phyloP scores from a whole-genome alignment of 1,140 invertebrate genomes.

The Idris sp. region DNA sequence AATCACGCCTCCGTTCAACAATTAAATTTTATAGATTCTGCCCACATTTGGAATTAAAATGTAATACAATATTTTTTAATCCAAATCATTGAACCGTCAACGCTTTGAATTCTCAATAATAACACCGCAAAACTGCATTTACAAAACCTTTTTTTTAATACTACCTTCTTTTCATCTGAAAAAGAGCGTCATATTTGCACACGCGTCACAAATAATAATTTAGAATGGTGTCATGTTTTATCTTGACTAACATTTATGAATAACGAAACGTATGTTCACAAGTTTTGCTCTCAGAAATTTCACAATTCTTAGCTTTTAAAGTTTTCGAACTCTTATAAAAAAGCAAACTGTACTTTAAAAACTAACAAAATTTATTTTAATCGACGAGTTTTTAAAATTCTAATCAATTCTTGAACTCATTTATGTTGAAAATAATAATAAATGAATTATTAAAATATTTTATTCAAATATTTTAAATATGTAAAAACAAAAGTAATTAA shows the following conservation, averaged over 20 bases:
- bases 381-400: too few species aligned
- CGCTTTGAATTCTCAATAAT: slow-evolving; percentile 2
- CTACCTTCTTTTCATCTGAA: not conserved
- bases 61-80: slow-evolving; percentile 10
- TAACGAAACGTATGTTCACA: slow-evolving; percentile 12
- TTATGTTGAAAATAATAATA: too few species aligned
- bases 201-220: slow-evolving; percentile 37
- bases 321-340: too few species aligned
- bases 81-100: slow-evolving; percentile 1
- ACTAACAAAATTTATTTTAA: too few species aligned
- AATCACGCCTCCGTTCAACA: too few species aligned
- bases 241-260: slow-evolving; percentile 34
- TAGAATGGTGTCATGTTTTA: slow-evolving; percentile 43
- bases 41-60: slow-evolving; percentile 14
- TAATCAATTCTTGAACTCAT: too few species aligned
- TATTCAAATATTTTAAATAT: too few species aligned
- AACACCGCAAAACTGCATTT: slow-evolving; percentile 16
- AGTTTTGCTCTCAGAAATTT: slow-evolving; percentile 18
- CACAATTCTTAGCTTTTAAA: slow-evolving; percentile 1
- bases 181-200: slow-evolving; percentile 32
- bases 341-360: too few species aligned
- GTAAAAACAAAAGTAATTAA: too few species aligned
- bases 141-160: slow-evolving; percentile 6
- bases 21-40: not conserved
- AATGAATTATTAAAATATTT: too few species aligned